Percentiles rank a stretch among this genome's conserved stretches.
These are phyloP conservation scores for Linurgus olivaceus DNA, from an alignment of 2,797 vertebrate genomes.

Conservation along the genomic window DNA sequence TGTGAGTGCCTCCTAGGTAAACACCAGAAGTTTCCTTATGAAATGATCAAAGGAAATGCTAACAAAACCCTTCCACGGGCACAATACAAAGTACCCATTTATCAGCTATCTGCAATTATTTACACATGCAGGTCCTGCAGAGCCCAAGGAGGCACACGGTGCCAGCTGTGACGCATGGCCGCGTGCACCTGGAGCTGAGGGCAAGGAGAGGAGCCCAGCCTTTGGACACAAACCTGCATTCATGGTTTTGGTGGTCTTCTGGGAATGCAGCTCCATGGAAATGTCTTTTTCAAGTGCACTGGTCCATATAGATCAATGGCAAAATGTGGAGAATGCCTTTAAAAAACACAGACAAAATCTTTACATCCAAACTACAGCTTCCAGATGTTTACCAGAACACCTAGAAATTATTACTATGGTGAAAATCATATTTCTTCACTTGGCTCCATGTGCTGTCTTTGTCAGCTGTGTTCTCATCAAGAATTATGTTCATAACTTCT, in stretches of 20 bases:
- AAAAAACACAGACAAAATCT: not conserved
- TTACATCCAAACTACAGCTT: not conserved
- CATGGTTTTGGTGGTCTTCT: not conserved
- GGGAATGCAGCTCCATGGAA: not conserved
- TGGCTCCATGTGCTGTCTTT: not conserved
- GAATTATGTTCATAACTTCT: not conserved
- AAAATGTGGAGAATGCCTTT: not conserved
- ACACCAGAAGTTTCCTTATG: conserved; percentile 27
- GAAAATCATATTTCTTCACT: conserved; percentile 37
- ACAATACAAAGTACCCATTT: conserved; percentile 20
- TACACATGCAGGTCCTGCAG: not conserved
- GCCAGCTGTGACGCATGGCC: not conserved
- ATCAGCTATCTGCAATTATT: conserved; percentile 47
- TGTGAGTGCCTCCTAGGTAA: conserved; percentile 30
- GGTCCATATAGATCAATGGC: not conserved
- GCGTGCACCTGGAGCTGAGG: not conserved
- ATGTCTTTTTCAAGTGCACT: not conserved
- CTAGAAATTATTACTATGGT: not conserved
- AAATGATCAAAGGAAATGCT: conserved; percentile 37
- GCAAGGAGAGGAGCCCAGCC: not conserved
- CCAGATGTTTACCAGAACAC: conserved; percentile 4
- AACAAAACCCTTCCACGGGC: conserved; percentile 32
- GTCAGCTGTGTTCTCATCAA: not conserved
- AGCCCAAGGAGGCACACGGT: not conserved
- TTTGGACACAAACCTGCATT: not conserved